phyloP scores from a whole-genome alignment of 2,113 vertebrate species.

The Cheilinus undulatus region DNA sequence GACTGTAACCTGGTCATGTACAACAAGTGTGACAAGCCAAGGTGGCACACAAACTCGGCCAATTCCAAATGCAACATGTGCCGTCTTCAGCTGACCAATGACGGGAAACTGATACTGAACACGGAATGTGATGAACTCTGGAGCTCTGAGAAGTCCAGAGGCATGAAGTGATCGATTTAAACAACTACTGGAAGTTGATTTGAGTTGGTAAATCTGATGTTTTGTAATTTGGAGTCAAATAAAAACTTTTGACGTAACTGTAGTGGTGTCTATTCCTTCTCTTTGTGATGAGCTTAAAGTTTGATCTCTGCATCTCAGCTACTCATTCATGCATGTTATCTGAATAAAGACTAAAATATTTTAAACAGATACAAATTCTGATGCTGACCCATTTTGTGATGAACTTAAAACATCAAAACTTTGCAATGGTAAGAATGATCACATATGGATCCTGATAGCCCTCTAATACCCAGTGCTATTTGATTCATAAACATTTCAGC shows the following conservation, averaged over 20 bases:
- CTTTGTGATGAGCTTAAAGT: no score
- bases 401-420: no score
- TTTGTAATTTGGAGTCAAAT: not conserved
- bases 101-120: conserved; percentile 38
- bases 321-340: no score
- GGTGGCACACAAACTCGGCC: conserved; percentile 28
- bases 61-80: not conserved
- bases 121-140: conserved; percentile 23
- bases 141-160: conserved; percentile 2
- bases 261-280: no score
- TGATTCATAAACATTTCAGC: no score
- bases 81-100: conserved; percentile 23
- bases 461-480: no score
- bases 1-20: conserved; percentile 73
- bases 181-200: not conserved
- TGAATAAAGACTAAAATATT: no score
- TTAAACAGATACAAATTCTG: no score
- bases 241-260: not conserved
- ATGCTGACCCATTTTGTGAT: no score
- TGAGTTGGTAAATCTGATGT: not conserved
- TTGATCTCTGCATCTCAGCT: no score
- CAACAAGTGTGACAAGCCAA: not conserved
- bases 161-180: not conserved
- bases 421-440: no score
- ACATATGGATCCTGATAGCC: no score